Percentiles rank a stretch among this genome's conserved stretches.
Conservation (phyloP, 2,888 invertebrate species). For the Aleiodes testaceus region DNA sequence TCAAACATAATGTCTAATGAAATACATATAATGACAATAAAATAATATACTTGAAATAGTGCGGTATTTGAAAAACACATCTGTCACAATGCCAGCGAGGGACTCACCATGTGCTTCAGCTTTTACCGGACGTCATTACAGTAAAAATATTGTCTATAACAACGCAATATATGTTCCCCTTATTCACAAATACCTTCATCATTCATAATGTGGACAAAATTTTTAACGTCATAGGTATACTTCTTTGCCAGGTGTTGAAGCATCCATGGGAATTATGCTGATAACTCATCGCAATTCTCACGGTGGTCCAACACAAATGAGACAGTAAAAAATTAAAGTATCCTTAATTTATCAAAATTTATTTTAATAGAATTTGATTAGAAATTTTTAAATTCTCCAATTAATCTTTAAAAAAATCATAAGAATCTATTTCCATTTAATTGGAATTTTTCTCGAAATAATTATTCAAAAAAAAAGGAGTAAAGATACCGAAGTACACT, state of each 20-base stretch:
- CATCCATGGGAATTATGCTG: conserved; percentile 71
- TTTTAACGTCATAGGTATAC: conserved; percentile 56
- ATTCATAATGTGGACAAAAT: conserved; percentile 62
- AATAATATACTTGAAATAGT: conserved; percentile 49
- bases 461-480: too few species aligned
- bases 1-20: neutral
- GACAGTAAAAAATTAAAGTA: conserved; percentile 10
- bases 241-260: conserved; percentile 68
- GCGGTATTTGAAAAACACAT: conserved; percentile 58
- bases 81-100: conserved; percentile 61
- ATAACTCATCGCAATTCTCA: conserved; percentile 72
- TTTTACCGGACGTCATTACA: conserved; percentile 66
- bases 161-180: conserved; percentile 46
- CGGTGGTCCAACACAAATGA: conserved; percentile 59
- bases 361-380: neutral
- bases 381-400: neutral
- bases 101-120: conserved; percentile 62
- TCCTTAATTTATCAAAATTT: conserved; percentile 1
- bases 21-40: conserved; percentile 27
- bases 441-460: too few species aligned
- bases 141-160: conserved; percentile 63
- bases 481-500: too few species aligned
- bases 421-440: too few species aligned
- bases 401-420: neutral
- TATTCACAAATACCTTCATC: conserved; percentile 44